phyloP scores from a whole-genome alignment of 2,797 vertebrate genomes.

The Corythornis leucogaster region DNA sequence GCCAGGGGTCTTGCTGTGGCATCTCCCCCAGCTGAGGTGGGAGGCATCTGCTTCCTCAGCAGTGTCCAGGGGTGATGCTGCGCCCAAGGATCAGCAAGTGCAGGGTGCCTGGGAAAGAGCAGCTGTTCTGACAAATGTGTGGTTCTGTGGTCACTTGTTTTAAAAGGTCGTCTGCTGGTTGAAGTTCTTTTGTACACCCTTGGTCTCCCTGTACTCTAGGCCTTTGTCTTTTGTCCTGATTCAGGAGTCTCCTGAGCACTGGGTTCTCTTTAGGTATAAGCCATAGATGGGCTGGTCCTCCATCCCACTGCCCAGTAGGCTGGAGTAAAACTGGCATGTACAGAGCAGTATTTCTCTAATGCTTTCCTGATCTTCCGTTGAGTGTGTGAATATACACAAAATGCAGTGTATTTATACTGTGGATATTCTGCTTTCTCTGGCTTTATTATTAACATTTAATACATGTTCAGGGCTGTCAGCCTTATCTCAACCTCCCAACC shows the following conservation, averaged over 20 bases:
- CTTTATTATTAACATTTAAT: not conserved
- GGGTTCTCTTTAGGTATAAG: fast-evolving
- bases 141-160: fast-evolving
- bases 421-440: not conserved
- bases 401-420: not conserved
- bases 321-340: fast-evolving
- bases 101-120: not conserved
- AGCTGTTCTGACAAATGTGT: fast-evolving
- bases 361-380: not conserved
- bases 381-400: not conserved
- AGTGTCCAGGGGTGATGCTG: not conserved
- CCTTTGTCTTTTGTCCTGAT: not conserved
- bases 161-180: not conserved
- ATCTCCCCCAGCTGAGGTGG: fast-evolving
- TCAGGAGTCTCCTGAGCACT: not conserved
- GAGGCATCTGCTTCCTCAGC: fast-evolving
- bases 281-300: not conserved
- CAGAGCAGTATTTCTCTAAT: not conserved
- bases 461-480: not conserved
- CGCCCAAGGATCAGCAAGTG: fast-evolving
- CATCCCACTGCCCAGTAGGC: fast-evolving
- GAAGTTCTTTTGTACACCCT: not conserved
- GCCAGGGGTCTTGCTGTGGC: fast-evolving
- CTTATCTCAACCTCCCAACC: not conserved
- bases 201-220: not conserved